Evolutionary conservation across 2,113 vertebrate species (phyloP).

Genomic region (Paralichthys olivaceus): DNA sequence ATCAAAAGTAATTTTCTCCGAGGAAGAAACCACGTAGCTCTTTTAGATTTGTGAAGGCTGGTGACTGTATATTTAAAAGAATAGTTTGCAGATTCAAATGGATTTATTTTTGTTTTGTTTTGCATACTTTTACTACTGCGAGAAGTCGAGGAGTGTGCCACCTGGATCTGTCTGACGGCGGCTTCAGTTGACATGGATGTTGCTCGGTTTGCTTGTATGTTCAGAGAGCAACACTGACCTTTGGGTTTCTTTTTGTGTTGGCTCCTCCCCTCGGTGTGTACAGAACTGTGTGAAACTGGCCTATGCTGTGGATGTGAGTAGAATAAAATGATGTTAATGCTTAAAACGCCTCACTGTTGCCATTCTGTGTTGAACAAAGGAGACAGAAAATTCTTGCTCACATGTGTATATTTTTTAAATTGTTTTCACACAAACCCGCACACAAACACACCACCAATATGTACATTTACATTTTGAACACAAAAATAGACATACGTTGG

Average conservation of each 20-base stretch:
- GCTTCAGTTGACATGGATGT: slow-evolving; percentile 17
- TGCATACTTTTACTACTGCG: background rate
- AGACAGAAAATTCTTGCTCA: background rate
- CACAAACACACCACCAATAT: slow-evolving; percentile 34
- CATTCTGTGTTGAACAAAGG: slow-evolving; percentile 1
- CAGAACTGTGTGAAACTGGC: background rate
- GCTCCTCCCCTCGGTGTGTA: background rate
- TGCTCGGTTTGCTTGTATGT: background rate
- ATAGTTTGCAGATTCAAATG: too few species aligned
- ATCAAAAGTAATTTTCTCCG: too few species aligned
- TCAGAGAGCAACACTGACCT: background rate
- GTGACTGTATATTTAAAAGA: too few species aligned
- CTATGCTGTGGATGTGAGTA: slow-evolving; percentile 12
- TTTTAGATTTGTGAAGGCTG: too few species aligned
- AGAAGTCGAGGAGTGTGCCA: background rate
- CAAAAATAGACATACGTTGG: slow-evolving; percentile 29
- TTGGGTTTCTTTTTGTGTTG: background rate
- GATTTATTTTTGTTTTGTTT: background rate
- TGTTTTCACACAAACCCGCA: slow-evolving; percentile 27
- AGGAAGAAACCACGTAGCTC: too few species aligned
- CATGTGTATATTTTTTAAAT: slow-evolving; percentile 34
- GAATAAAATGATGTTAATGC: slow-evolving; percentile 41
- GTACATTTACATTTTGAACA: slow-evolving; percentile 44
- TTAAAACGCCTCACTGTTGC: background rate
- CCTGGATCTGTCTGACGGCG: background rate